Conservation (phyloP, 1,140 invertebrate genomes). For the Pogonus chalceus region DNA sequence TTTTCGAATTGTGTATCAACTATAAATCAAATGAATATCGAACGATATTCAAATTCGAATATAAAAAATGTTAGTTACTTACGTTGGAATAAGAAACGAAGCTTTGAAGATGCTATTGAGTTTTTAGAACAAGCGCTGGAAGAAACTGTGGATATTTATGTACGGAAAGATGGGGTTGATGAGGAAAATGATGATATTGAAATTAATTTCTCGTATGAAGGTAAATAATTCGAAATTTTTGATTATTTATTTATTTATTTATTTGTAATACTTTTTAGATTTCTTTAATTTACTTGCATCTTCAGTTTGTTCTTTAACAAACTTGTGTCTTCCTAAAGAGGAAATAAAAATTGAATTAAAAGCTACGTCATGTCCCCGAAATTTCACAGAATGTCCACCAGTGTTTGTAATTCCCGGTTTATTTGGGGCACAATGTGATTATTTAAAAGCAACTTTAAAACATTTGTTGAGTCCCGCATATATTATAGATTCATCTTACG, state of each 20-base stretch:
- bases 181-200: background rate
- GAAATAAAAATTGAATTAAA: too few species aligned
- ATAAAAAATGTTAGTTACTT: too few species aligned
- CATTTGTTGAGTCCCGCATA: conserved; percentile 24
- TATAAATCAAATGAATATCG: too few species aligned
- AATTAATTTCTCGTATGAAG: background rate
- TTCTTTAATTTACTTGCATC: background rate
- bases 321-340: too few species aligned
- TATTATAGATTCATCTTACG: background rate
- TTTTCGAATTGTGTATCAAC: too few species aligned
- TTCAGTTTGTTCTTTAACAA: too few species aligned
- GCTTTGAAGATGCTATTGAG: conserved; percentile 19
- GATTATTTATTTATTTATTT: background rate
- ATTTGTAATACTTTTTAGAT: background rate
- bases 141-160: too few species aligned
- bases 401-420: conserved; percentile 33
- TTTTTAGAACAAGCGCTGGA: conserved; percentile 18
- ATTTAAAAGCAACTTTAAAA: conserved; percentile 21
- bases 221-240: background rate
- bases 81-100: too few species aligned
- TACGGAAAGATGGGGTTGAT: too few species aligned
- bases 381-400: conserved; percentile 29
- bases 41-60: too few species aligned
- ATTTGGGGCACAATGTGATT: conserved; percentile 16
- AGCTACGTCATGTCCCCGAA: conserved; percentile 25